Base-by-base conservation (phyloP, 2,888 invertebrate genomes). In the Belgica antarctica region DNA sequence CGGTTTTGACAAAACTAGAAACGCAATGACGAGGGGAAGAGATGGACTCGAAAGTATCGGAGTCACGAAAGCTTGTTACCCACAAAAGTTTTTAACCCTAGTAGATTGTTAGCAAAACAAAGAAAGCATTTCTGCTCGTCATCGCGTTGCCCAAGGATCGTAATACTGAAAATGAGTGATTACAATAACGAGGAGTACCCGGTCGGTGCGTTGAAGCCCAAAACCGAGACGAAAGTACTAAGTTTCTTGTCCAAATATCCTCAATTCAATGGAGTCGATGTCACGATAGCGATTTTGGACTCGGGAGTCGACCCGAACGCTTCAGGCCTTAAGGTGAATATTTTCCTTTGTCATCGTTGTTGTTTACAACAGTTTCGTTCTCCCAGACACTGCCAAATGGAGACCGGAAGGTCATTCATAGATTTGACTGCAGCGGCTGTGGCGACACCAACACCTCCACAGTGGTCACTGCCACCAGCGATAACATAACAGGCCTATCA, bases 231-330 rank as follows among this genome's bases (percentile, higher is more conserved):
- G 27, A 94, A 92, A 72, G 94, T 94, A 8, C 83, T 87, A 59
- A 87, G 89, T 72, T 96, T 96, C 83, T 80, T 96, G 72, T 87
- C 84, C 74, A 96, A 94, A 83, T 88, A 94, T 83, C 92, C 95
- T 0, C 84, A 87, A 70, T 95, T 89, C 78, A 96, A 99, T 85
- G 98, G 98, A 46, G 85, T 94, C 76, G 91, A 89, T 75, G 89
- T 93, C 66, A 83, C 91, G 73, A 96, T 99, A 78, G 98, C 96
- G 52, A 92, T 99, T 78, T 89, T 98, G 75, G 99, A 99, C 82
- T 96, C 97, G 1, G 98, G 98, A 7, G 93, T 99, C 70, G 98
- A 99, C 84, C 97, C 98, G 24, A 94, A 93, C 61, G 96, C 96
- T 7, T 87, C 90, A 73, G 98, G 98, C 72, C 85, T 99, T 75